Evolutionary conservation across 2,888 invertebrate genomes (phyloP).

Genomic region (Pherbina coryleti): DNA sequence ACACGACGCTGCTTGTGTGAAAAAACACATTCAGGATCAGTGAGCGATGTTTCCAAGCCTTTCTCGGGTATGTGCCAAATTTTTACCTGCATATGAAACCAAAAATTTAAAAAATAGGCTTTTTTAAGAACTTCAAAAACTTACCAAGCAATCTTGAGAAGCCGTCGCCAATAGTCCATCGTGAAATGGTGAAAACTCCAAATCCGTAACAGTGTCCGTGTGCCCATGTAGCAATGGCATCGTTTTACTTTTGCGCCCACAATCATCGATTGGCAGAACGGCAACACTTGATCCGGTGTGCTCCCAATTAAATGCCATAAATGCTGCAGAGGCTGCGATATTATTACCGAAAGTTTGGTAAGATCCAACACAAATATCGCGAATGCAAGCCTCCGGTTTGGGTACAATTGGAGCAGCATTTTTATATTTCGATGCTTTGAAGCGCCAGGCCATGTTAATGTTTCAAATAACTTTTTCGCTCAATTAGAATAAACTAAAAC

Average conservation of each 20-base stretch:
- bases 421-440: conserved; percentile 98
- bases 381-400: conserved; percentile 89
- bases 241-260: conserved; percentile 88
- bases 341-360: conserved; percentile 96
- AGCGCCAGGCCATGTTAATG: conserved; percentile 87
- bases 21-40: conserved; percentile 83
- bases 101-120: background rate
- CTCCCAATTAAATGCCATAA: conserved; percentile 96
- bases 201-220: conserved; percentile 92
- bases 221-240: conserved; percentile 89
- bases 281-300: conserved; percentile 92
- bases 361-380: conserved; percentile 91
- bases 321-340: conserved; percentile 91
- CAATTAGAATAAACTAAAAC: background rate
- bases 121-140: background rate
- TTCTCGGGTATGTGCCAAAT: conserved; percentile 90
- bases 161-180: conserved; percentile 92
- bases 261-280: conserved; percentile 87
- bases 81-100: conserved; percentile 76
- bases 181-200: conserved; percentile 96
- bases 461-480: background rate
- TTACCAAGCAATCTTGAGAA: conserved; percentile 86
- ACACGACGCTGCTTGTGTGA: conserved; percentile 87
- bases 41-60: conserved; percentile 81
- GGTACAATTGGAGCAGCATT: conserved; percentile 97